Evolutionary conservation across 2,797 vertebrate species (phyloP), one percentile per base, ranked within the genome.

Genomic region (Hirundo rustica): DNA sequence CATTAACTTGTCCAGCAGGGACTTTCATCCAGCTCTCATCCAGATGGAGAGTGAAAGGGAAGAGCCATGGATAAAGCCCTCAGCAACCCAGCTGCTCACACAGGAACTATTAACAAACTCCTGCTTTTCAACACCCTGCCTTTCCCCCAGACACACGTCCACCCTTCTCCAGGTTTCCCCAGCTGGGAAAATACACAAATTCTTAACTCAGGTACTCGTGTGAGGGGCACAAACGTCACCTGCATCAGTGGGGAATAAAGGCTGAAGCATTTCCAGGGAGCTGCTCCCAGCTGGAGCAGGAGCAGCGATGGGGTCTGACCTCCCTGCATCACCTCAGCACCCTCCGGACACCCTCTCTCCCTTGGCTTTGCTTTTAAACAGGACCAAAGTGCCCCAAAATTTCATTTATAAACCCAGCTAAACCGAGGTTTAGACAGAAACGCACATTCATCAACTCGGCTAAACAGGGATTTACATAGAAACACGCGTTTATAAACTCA

Each of bases 21-120:
- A 76, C 58, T 94, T 95, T 58, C 47, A 70, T 57, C 54, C 89
- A 47, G 86, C 11, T 80, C 76, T 71, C 40, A 60, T 68, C 51
- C 96, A 95, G 91, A 93, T 73, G 94, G 93, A 84, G 73, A 90
- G 77, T 3, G 80, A 95, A 93, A 96, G 91, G 88, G 42, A 86
- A 93, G 57, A 75, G 26, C 42, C 26, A 19, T 0, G 13, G 34
- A 22, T 8, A 70, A 82, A 53, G 70, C 64, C 88, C 66, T 51
- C 36, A 17, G 64, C 53, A 50, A 68, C 64, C 12, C 30, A 64
- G 51, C 62, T 9, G 5, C 55, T 68, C 61, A 64, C 10, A 13
- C 13, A 32, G 48, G 36, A 44, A 64, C 3, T 4, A 19, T 8
- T n/a, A 45, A n/a, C 10, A 47, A 74, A 19, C 9, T 57, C 0